A percentile compares a stretch with the other conserved stretches of the same genome.
These are phyloP conservation scores for Caenorhabditis sinica DNA, from an alignment of 2,888 invertebrate species.

Conservation along the genomic window DNA sequence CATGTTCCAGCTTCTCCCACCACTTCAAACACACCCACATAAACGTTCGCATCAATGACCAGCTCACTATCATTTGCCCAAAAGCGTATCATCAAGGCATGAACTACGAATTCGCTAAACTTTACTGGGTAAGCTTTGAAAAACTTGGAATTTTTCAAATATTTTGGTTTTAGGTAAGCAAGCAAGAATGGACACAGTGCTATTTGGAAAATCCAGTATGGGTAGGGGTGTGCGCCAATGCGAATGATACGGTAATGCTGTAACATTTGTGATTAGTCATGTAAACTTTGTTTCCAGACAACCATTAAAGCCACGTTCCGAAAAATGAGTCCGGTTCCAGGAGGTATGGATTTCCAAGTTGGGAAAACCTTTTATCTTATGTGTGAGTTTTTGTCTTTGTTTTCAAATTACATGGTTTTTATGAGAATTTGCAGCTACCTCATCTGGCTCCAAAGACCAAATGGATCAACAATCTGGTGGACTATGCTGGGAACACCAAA, in stretches of 20 bases:
- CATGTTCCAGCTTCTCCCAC: conserved; percentile 12
- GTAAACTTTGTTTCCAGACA: conserved; percentile 14
- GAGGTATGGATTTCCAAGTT: conserved; percentile 17
- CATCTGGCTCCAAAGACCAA: not conserved
- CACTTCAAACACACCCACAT: not conserved
- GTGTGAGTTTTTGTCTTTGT: conserved; percentile 13
- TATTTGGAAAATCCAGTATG: not conserved
- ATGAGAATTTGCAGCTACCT: conserved; percentile 9
- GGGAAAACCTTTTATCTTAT: conserved; percentile 30
- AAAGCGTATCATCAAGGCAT: not conserved
- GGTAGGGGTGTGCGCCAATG: conserved; percentile 27
- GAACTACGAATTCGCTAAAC: conserved; percentile 16
- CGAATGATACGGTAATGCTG: conserved; percentile 6
- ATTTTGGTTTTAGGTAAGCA: not conserved
- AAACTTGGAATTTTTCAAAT: not conserved
- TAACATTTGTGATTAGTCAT: not conserved
- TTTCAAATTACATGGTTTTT: not conserved
- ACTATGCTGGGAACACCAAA: conserved; percentile 4
- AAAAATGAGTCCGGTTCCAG: not conserved
- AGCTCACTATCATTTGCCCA: conserved; percentile 30
- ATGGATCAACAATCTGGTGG: conserved; percentile 5
- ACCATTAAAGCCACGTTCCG: conserved; percentile 15
- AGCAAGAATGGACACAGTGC: conserved; percentile 1
- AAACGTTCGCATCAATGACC: conserved; percentile 28
- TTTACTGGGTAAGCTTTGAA: conserved; percentile 23